Conservation (phyloP, 2,113 vertebrate species). For the Chinchilla lanigera region DNA sequence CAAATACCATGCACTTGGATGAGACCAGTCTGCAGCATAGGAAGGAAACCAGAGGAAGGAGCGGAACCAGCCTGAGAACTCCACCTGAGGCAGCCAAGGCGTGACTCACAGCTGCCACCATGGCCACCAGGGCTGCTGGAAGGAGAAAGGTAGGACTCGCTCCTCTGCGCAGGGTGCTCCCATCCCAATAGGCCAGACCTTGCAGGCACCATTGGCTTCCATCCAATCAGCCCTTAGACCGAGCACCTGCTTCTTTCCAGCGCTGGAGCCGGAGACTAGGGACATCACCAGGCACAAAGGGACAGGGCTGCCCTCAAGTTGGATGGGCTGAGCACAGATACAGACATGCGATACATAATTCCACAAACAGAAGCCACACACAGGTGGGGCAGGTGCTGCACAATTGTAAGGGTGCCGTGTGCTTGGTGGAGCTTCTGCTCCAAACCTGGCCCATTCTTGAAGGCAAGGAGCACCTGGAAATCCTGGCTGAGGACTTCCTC, state of each 20-base stretch:
- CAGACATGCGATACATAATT: not conserved
- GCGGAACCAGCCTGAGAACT: too few species aligned
- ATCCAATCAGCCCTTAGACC: not conserved
- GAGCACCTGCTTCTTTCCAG: not conserved
- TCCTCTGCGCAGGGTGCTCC: not conserved
- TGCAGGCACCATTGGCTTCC: not conserved
- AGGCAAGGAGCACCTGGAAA: not conserved
- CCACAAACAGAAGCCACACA: not conserved
- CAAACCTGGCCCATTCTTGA: not conserved
- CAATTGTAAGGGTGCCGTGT: not conserved
- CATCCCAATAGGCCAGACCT: not conserved
- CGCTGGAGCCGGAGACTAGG: accelerated
- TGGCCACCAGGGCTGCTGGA: not conserved
- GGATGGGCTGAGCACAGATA: not conserved
- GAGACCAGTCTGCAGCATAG: not conserved
- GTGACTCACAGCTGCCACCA: accelerated
- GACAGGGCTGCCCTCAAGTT: not conserved
- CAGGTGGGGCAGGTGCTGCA: not conserved
- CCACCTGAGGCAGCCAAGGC: accelerated
- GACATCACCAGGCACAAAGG: not conserved
- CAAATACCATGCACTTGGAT: not conserved
- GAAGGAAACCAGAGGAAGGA: not conserved
- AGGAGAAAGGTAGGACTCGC: not conserved
- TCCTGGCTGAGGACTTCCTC: not conserved
- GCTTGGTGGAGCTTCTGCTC: not conserved